Conservation (phyloP, 2,797 vertebrate genomes). For the Cheirogaleus major region DNA sequence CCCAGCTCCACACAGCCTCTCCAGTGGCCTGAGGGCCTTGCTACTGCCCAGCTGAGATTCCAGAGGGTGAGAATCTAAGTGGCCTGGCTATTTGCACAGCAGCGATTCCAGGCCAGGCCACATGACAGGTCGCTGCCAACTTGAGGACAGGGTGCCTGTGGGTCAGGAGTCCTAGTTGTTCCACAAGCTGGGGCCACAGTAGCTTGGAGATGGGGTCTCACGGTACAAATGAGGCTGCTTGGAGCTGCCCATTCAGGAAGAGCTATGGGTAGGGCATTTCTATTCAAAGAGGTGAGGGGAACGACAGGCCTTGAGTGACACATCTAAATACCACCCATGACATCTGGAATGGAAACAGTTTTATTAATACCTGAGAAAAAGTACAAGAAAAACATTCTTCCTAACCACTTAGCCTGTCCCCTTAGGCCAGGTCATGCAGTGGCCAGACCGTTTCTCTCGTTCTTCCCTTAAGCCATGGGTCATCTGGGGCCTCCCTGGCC, state of each 20-base stretch:
- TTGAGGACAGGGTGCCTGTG: accelerated
- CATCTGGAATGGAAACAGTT: not conserved
- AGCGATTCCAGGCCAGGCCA: not conserved
- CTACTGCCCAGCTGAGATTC: not conserved
- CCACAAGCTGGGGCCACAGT: not conserved
- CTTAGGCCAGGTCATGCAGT: not conserved
- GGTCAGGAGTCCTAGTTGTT: not conserved
- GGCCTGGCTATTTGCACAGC: not conserved
- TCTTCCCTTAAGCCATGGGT: not conserved
- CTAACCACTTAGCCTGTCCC: not conserved
- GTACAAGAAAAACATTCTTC: not conserved
- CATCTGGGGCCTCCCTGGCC: not conserved
- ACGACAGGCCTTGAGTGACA: not conserved
- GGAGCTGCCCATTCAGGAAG: not conserved
- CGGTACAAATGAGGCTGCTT: not conserved
- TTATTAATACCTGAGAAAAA: slow-evolving; percentile 76
- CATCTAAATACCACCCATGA: not conserved
- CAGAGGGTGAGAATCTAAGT: not conserved
- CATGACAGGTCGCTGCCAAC: not conserved
- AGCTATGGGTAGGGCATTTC: not conserved
- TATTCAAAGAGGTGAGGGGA: not conserved
- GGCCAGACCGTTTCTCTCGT: not conserved
- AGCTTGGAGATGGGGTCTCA: not conserved
- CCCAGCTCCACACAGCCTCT: not conserved
- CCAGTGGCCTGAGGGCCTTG: not conserved